Conservation (phyloP, 2,113 vertebrate genomes). For the Lycocorax pyrrhopterus region DNA sequence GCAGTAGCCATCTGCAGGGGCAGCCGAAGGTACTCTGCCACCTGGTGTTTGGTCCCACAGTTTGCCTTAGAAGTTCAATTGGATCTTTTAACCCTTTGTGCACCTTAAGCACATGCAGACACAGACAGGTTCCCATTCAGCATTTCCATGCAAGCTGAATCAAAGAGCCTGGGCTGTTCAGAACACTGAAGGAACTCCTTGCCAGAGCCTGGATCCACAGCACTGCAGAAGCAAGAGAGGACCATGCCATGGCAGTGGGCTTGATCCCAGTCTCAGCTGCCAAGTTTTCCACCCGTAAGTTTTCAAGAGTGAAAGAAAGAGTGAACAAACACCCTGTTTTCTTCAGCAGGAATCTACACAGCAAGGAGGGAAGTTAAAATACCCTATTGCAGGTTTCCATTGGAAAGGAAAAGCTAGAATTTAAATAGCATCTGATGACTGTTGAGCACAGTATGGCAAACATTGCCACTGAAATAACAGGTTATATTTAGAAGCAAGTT, state of each 20-base stretch:
- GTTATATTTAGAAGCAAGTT: neutral
- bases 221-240: fast-evolving
- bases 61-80: neutral
- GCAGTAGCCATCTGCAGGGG: neutral
- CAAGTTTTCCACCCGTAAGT: neutral
- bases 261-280: neutral
- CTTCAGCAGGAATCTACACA: neutral
- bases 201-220: no score
- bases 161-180: no score
- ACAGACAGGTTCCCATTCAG: neutral
- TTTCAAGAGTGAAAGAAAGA: neutral
- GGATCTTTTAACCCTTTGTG: neutral
- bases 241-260: fast-evolving
- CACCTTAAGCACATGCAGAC: neutral
- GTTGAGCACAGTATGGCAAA: neutral
- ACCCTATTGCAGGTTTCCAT: neutral
- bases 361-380: neutral
- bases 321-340: neutral
- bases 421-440: neutral
- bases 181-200: neutral
- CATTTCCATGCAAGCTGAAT: neutral
- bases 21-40: neutral
- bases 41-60: neutral
- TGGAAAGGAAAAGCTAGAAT: neutral
- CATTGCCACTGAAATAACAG: neutral